Evolutionary conservation across 1,140 invertebrate species (phyloP).

Genomic region (Meloidogyne chitwoodi): DNA sequence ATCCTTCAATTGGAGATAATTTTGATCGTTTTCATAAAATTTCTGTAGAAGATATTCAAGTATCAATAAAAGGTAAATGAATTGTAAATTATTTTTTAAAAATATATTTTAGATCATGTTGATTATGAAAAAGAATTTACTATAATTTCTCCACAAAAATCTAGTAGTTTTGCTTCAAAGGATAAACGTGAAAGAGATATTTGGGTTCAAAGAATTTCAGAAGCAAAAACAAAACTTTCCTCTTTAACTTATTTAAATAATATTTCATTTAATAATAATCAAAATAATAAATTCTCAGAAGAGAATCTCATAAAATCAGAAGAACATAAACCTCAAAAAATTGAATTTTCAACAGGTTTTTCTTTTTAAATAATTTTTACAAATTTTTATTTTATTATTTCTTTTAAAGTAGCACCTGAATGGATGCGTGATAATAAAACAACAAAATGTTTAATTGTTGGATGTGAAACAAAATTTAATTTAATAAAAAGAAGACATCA

Average conservation of each 20-base stretch:
- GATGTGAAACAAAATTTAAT: conserved; percentile 43
- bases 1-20: conserved; percentile 40
- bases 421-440: conserved; percentile 51
- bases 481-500: conserved; percentile 41
- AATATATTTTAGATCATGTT: conserved; percentile 34
- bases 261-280: background rate
- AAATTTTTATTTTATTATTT: background rate
- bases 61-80: conserved; percentile 20
- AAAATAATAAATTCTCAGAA: background rate
- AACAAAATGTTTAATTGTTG: conserved; percentile 37
- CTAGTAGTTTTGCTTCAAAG: conserved; percentile 35
- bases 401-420: conserved; percentile 5
- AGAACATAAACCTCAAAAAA: background rate
- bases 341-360: conserved; percentile 3
- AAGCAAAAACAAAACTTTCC: conserved; percentile 2
- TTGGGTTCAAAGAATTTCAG: conserved; percentile 36
- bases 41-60: conserved; percentile 36
- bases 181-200: conserved; percentile 39
- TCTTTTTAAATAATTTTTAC: background rate
- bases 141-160: conserved; percentile 39
- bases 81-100: background rate
- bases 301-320: conserved; percentile 11
- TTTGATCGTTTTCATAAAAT: conserved; percentile 36
- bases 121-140: conserved; percentile 44
- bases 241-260: background rate